Percentiles rank a stretch among this genome's conserved stretches.
These are phyloP conservation scores for Drepana arcuata DNA, from an alignment of 1,140 invertebrate genomes.

Conservation along the genomic window DNA sequence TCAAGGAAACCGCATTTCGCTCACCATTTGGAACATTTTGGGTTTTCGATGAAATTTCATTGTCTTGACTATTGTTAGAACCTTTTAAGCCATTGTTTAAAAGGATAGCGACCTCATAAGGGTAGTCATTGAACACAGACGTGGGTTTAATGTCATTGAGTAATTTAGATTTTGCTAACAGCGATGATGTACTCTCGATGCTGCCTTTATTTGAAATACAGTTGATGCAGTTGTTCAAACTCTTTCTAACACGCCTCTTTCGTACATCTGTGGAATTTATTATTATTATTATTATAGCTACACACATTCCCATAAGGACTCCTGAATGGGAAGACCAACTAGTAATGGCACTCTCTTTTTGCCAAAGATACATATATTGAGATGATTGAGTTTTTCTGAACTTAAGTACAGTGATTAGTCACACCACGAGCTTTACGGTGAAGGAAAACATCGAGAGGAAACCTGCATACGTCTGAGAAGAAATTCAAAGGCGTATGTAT, in stretches of 20 bases:
- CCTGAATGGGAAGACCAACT: neutral
- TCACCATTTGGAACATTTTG: too few species aligned
- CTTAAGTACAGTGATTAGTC: too few species aligned
- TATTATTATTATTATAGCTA: neutral
- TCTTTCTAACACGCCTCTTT: constrained; percentile 12
- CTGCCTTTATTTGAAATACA: constrained; percentile 7
- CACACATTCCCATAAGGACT: neutral
- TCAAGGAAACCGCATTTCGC: too few species aligned
- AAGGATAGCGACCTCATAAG: constrained; percentile 41
- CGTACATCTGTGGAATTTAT: constrained; percentile 11
- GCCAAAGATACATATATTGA: neutral
- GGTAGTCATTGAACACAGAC: constrained; percentile 40
- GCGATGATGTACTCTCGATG: neutral
- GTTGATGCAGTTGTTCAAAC: constrained; percentile 19
- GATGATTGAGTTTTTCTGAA: neutral
- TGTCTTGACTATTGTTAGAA: constrained; percentile 13
- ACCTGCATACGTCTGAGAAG: too few species aligned
- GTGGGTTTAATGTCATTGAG: constrained; percentile 27
- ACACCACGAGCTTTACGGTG: too few species aligned
- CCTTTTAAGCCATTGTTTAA: constrained; percentile 16
- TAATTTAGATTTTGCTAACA: constrained; percentile 22
- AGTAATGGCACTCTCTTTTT: neutral
- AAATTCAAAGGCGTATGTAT: too few species aligned
- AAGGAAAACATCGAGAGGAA: too few species aligned
- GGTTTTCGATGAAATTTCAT: too few species aligned